Conservation (phyloP, 1,140 invertebrate species). For the Aricia agestis region DNA sequence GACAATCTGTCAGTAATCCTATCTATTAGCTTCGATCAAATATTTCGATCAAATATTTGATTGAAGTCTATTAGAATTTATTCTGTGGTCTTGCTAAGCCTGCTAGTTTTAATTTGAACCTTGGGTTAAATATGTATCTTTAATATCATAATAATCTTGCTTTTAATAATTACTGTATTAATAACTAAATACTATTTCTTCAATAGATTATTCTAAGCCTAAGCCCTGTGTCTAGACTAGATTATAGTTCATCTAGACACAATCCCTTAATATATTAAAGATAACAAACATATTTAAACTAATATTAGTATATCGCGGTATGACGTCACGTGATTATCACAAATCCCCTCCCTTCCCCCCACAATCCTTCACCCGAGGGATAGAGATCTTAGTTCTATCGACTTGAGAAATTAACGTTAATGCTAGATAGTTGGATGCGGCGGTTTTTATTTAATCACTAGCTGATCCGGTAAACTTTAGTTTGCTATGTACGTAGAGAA, state of each 20-base stretch:
- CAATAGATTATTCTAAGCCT: not conserved
- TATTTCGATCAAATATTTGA: too few relatives aligned
- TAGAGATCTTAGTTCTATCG: constrained; percentile 45
- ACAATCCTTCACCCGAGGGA: constrained; percentile 35
- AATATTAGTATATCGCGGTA: not conserved
- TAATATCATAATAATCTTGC: too few relatives aligned
- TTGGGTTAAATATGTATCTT: too few relatives aligned
- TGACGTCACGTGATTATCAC: constrained; percentile 59
- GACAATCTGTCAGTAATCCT: too few relatives aligned
- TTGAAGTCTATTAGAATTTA: too few relatives aligned
- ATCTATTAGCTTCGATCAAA: too few relatives aligned
- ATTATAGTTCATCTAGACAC: not conserved
- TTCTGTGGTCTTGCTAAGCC: too few relatives aligned
- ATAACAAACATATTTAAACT: not conserved
- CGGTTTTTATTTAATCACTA: too few relatives aligned
- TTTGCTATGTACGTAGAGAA: too few relatives aligned
- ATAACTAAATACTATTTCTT: not conserved
- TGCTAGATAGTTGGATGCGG: too few relatives aligned
- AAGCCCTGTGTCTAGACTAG: not conserved
- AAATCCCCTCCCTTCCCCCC: constrained; percentile 21
- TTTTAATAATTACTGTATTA: not conserved
- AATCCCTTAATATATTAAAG: not conserved
- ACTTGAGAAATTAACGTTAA: constrained; percentile 25
- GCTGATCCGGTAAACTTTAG: too few relatives aligned
- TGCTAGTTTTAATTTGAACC: too few relatives aligned